A percentile compares a stretch with the other conserved stretches of the same genome.
Evolutionary conservation across 1,140 invertebrate species (phyloP).

Genomic region (Tetramorium parvispinum): DNA sequence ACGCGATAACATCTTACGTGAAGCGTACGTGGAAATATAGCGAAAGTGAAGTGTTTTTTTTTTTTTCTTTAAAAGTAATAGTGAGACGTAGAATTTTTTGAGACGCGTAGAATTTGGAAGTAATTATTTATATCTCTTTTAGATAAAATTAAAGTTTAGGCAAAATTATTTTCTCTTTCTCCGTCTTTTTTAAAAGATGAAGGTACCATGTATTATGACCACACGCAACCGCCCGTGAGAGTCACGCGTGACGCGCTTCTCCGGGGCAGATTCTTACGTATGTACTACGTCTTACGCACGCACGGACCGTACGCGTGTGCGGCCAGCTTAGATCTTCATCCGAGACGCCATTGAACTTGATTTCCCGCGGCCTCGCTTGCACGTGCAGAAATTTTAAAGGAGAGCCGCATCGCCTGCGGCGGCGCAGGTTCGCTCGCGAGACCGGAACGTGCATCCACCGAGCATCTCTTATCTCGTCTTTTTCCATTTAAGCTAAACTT

Average conservation of each 20-base stretch:
- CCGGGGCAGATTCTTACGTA: constrained; percentile 30
- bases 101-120: neutral
- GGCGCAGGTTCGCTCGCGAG: constrained; percentile 62
- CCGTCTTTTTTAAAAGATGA: neutral
- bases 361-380: constrained; percentile 69
- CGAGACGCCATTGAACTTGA: constrained; percentile 77
- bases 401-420: constrained; percentile 63
- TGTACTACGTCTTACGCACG: constrained; percentile 29
- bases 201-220: neutral
- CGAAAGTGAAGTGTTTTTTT: neutral
- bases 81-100: neutral
- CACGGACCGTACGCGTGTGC: constrained; percentile 41
- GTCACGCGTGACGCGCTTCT: constrained; percentile 22
- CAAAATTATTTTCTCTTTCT: neutral
- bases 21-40: neutral
- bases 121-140: neutral
- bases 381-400: constrained; percentile 74
- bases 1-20: neutral
- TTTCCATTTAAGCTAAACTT: constrained; percentile 38
- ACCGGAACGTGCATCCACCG: constrained; percentile 28
- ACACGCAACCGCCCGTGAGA: constrained; percentile 14
- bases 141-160: neutral
- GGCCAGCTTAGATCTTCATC: constrained; percentile 64
- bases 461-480: constrained; percentile 11
- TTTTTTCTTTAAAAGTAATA: neutral